Base-by-base conservation (phyloP, 1,140 invertebrate species). In the Chironomus tepperi region DNA sequence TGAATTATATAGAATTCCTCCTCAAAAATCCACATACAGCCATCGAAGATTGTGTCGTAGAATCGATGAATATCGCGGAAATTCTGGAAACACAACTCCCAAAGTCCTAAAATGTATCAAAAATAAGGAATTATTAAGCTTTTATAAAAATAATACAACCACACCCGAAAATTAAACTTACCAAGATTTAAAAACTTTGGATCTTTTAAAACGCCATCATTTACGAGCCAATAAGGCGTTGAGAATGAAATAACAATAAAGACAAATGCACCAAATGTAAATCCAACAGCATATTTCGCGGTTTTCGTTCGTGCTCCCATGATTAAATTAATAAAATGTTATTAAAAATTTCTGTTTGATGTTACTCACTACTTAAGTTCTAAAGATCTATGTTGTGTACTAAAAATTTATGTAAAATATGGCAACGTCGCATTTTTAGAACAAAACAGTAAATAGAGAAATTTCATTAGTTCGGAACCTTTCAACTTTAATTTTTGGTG, bases 11-110 rank as follows among this genome's bases (percentile, higher is more conserved):
- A 94, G 79, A 93, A 95, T 84, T 96, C 95, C 82, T 96, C 93
- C 84, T 95, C 91, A 79, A 96, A 94, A 24, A 97, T 90, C 93
- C 94, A 97, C 90, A 93, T 93, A 79, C 95, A 97, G 0, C 90
- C 91, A 43, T 83, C 86, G 78, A 95, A 95, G 73, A 85, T 83
- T 3, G 87, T 90, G 76, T 96, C 94, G 79, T 92, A 93, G 77
- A 87, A 87, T 78, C 90, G 88, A 80, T 94, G 92, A 9, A 90
- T 87, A 79, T 96, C 93, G 82, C 90, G 86, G 80, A 96, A 95
- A 42, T 90, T 87, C 77, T 90, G 86, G 76, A 97, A 94, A 81
- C 95, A 97, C 0, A 95, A 93, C 81, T 94, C 88, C 95, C 95
- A 97, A n/a, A 97, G 84, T 72, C 95, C 95, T 94, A 81, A 65